Base-by-base conservation (phyloP, 2,113 vertebrate genomes). In the Puma concolor region DNA sequence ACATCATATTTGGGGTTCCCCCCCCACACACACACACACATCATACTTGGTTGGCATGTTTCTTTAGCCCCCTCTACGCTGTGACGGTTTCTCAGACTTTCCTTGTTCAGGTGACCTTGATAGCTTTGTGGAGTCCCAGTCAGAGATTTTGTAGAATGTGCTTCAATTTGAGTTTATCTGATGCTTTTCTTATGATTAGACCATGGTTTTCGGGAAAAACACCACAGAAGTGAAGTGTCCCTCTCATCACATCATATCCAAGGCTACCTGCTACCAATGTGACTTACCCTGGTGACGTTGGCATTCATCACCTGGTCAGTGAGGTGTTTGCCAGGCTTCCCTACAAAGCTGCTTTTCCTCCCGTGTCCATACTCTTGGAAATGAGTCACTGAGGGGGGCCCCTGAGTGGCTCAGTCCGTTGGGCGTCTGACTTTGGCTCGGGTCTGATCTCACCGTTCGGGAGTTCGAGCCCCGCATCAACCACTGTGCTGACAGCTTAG, bases 281-380 rank as follows among this genome's bases (percentile, higher is more conserved):
- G 60, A 80, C 7, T 50, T 29, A n/a, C 6, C 2, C 13, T 8
- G 33, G 29, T 2, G 16, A 66, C 4, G 1, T 5, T 36, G 38
- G 54, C 23, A 48, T 63, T 63, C 4, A 1, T 36, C 69, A 81
- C 13, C n/a, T 16, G 72, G 64, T 33, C 3, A 0, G 0, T 1
- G 17, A 23, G 7, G 23, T 2, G 3, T 72, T 79, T 25, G 21
- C 44, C 38, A 1, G 57, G 14, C 17, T 23, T 60, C 66, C 60
- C 33, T 7, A 9, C 27, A 29, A 76, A 11, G 11, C 41, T 54
- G 16, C 48, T 36, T 60, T 74, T 71, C 29, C 50, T 57, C 33
- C 33, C 36, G 13, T n/a, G 48, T 57, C 48, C 0, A 0, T 29
- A 41, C 36, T 44, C 60, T 48, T 69, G 5, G 41, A 14, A 66